phyloP scores from a whole-genome alignment of 1,140 invertebrate species.

The Neoseiulus cucumeris region DNA sequence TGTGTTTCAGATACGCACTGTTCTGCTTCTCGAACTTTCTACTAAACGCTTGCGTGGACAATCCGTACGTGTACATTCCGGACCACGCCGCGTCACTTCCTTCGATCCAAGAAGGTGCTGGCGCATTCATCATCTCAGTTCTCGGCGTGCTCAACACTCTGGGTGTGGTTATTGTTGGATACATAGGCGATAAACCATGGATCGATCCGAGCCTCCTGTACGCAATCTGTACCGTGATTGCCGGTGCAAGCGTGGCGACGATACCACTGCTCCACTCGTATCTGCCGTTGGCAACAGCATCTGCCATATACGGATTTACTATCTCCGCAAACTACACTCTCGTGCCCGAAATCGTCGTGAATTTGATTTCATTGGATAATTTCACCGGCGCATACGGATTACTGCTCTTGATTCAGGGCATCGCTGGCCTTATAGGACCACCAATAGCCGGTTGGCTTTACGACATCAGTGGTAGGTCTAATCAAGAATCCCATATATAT shows the following conservation, averaged over 20 bases:
- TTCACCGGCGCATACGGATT: conserved; percentile 78
- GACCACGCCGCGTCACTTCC: conserved; percentile 47
- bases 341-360: conserved; percentile 62
- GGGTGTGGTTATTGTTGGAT: conserved; percentile 66
- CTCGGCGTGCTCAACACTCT: conserved; percentile 66
- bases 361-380: conserved; percentile 57
- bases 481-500: background rate
- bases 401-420: conserved; percentile 60
- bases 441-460: conserved; percentile 44
- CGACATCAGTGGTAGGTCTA: background rate
- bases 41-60: conserved; percentile 63
- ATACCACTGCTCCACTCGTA: conserved; percentile 49
- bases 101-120: conserved; percentile 44
- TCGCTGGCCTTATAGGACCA: conserved; percentile 66
- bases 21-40: conserved; percentile 66
- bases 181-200: conserved; percentile 57
- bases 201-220: conserved; percentile 51
- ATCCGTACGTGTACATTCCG: conserved; percentile 62
- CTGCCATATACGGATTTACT: conserved; percentile 49
- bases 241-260: conserved; percentile 44
- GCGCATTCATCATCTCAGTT: conserved; percentile 57
- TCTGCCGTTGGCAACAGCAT: conserved; percentile 31
- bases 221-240: conserved; percentile 51
- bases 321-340: conserved; percentile 70
- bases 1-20: conserved; percentile 46